Evolutionary conservation across 1,140 invertebrate species (phyloP).

Genomic region (Stegodyphus dumicola): DNA sequence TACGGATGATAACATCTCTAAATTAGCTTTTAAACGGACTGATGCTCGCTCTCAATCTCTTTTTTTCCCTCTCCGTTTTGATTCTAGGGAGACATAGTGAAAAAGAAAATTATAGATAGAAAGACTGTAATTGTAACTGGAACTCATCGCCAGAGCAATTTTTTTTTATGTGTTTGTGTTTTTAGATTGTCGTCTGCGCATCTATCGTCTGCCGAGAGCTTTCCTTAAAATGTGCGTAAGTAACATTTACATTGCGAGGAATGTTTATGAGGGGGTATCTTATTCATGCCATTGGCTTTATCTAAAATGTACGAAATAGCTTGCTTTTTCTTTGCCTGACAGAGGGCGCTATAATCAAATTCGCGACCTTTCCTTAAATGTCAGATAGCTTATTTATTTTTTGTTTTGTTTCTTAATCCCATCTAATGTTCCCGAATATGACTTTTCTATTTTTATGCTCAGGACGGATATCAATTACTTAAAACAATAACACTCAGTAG

Average conservation of each 20-base stretch:
- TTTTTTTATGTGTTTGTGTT: slow-evolving; percentile 31
- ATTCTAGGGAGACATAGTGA: slow-evolving; percentile 13
- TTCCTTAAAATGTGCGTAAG: slow-evolving; percentile 31
- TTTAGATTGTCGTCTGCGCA: slow-evolving; percentile 41
- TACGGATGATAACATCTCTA: slow-evolving; percentile 51
- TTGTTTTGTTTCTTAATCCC: no score
- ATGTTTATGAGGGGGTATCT: slow-evolving; percentile 43
- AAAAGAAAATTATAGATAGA: slow-evolving; percentile 30
- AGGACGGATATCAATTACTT: no score
- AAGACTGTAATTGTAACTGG: slow-evolving; percentile 32
- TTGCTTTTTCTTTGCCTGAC: neutral
- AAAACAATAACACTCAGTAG: no score
- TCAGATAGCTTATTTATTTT: slow-evolving; percentile 30
- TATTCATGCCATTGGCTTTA: slow-evolving; percentile 36
- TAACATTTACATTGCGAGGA: slow-evolving; percentile 47
- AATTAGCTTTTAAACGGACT: slow-evolving; percentile 59
- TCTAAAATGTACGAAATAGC: slow-evolving; percentile 37
- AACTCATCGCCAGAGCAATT: slow-evolving; percentile 7
- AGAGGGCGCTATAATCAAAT: slow-evolving; percentile 33
- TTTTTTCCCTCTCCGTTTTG: slow-evolving; percentile 22
- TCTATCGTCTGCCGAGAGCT: slow-evolving; percentile 20
- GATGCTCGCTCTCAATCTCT: slow-evolving; percentile 39
- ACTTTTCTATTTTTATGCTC: no score
- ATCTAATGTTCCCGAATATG: no score
- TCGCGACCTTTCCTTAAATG: slow-evolving; percentile 29